phyloP scores from a whole-genome alignment of 1,140 invertebrate genomes.

The Zaprionus taronus region DNA sequence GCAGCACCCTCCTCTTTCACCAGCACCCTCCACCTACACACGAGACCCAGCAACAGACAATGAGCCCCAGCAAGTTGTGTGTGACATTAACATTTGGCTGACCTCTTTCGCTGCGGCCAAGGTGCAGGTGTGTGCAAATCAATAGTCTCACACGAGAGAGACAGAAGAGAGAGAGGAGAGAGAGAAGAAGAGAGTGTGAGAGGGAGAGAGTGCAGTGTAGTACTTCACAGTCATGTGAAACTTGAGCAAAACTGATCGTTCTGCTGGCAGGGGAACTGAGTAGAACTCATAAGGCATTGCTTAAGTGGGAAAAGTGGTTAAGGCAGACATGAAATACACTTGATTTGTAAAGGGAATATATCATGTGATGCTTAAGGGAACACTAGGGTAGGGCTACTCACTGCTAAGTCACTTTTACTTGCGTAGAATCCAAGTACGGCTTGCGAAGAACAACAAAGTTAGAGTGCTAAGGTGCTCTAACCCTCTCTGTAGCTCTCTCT shows the following conservation, averaged over 20 bases:
- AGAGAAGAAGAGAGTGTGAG: background rate
- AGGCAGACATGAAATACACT: background rate
- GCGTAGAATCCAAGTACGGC: too few species aligned
- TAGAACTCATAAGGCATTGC: background rate
- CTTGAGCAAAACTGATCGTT: background rate
- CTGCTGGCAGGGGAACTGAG: background rate
- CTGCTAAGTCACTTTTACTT: background rate
- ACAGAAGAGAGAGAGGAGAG: background rate
- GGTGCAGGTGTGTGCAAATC: conserved; percentile 78
- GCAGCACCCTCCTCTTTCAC: conserved; percentile 28
- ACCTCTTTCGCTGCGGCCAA: conserved; percentile 78
- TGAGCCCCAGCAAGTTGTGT: conserved; percentile 40
- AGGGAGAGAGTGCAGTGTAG: background rate
- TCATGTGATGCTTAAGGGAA: background rate
- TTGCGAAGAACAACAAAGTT: too few species aligned
- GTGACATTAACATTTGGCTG: conserved; percentile 81
- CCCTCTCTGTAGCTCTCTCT: too few species aligned
- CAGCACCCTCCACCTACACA: conserved; percentile 7
- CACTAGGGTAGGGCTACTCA: background rate
- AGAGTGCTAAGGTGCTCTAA: too few species aligned
- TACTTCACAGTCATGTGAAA: background rate
- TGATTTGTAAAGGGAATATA: background rate
- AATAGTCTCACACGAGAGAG: conserved; percentile 48
- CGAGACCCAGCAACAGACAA: conserved; percentile 41
- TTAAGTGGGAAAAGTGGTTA: background rate